Evolutionary conservation across 2,113 vertebrate genomes (phyloP).

Genomic region (Pipra filicauda): DNA sequence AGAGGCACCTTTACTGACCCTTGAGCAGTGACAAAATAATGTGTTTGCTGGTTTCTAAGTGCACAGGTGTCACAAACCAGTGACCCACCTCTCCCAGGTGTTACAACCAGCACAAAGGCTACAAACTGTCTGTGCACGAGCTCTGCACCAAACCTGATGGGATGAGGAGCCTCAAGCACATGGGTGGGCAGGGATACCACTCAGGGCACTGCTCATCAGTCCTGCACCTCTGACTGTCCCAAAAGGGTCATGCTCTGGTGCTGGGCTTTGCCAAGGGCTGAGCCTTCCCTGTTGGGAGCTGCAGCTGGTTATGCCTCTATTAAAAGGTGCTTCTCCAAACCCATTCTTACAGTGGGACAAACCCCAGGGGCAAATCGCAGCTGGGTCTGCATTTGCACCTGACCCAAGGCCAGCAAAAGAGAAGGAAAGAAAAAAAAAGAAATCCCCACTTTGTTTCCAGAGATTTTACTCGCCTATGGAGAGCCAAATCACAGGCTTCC

Average conservation of each 20-base stretch:
- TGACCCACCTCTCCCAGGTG: neutral
- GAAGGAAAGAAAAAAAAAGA: neutral
- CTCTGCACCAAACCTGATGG: neutral
- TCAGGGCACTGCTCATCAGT: neutral
- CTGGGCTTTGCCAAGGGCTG: neutral
- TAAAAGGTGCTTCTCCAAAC: neutral
- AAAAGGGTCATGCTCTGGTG: neutral
- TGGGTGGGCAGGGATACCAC: accelerated
- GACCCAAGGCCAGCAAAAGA: neutral
- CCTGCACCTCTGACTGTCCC: accelerated
- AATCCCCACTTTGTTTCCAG: neutral
- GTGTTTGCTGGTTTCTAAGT: neutral
- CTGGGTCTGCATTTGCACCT: neutral
- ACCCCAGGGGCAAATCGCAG: accelerated
- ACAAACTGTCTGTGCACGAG: accelerated
- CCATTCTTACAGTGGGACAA: neutral
- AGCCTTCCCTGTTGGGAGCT: neutral
- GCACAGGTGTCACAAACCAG: neutral
- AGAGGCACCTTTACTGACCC: neutral
- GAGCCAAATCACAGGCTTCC: neutral
- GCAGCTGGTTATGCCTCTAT: neutral
- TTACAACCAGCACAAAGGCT: neutral
- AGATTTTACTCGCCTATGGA: constrained; percentile 18
- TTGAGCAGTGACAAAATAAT: neutral
- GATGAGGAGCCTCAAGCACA: neutral